Evolutionary conservation across 2,797 vertebrate genomes (phyloP).

Genomic region (Forpus xanthops): DNA sequence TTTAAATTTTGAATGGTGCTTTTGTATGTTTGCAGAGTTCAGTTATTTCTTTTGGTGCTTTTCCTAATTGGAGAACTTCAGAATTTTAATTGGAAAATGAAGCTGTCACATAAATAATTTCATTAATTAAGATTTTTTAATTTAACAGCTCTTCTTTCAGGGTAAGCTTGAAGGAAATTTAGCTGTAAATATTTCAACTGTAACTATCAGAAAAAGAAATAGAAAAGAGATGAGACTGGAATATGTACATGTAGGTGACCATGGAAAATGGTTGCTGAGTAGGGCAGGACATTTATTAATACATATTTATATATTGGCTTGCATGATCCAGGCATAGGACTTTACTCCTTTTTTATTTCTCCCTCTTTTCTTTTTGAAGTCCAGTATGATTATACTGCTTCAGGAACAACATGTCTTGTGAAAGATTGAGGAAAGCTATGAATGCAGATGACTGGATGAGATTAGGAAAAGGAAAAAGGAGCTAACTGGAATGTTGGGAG

Average conservation of each 20-base stretch:
- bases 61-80: background rate
- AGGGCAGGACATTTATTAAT: background rate
- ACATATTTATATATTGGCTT: background rate
- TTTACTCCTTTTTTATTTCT: background rate
- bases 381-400: background rate
- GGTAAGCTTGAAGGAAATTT: background rate
- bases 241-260: background rate
- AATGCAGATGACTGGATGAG: background rate
- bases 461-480: background rate
- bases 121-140: background rate
- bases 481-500: background rate
- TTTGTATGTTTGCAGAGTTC: background rate
- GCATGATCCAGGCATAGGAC: background rate
- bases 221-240: background rate
- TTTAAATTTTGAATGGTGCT: background rate
- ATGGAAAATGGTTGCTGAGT: background rate
- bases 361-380: background rate
- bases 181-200: background rate
- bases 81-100: background rate
- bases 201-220: background rate
- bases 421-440: background rate
- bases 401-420: background rate
- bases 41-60: background rate
- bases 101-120: background rate
- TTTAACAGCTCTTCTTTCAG: background rate